Conservation (phyloP, 2,888 invertebrate genomes). For the Chamaedrilus cognettii region DNA sequence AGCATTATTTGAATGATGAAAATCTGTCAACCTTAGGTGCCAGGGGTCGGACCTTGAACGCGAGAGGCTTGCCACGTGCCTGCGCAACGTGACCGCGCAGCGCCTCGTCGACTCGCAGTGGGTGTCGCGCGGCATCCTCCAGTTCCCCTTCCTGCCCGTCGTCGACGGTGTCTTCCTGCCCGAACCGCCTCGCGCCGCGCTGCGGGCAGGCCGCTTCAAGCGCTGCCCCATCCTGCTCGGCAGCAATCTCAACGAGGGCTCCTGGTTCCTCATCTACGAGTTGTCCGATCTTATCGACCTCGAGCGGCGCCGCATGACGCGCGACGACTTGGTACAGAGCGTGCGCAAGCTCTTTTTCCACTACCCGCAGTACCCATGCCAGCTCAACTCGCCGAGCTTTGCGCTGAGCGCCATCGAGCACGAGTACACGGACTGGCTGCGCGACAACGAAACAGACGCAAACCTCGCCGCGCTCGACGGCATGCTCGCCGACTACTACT, state of each 20-base stretch:
- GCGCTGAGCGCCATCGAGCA: slow-evolving; percentile 79
- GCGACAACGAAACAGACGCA: slow-evolving; percentile 80
- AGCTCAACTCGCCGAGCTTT: slow-evolving; percentile 72
- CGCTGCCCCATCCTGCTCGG: slow-evolving; percentile 90
- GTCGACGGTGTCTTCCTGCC: slow-evolving; percentile 91
- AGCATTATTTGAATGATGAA: no score
- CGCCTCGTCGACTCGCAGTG: slow-evolving; percentile 36
- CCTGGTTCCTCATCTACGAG: slow-evolving; percentile 92
- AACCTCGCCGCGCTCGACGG: slow-evolving; percentile 86
- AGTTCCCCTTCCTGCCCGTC: slow-evolving; percentile 90
- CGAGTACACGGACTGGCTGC: slow-evolving; percentile 90
- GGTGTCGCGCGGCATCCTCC: slow-evolving; percentile 66
- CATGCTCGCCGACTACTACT: slow-evolving; percentile 93
- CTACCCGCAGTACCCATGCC: slow-evolving; percentile 54
- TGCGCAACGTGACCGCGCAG: slow-evolving; percentile 26
- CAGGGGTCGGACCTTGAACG: neutral
- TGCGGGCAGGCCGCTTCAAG: slow-evolving; percentile 83
- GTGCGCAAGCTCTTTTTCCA: slow-evolving; percentile 83
- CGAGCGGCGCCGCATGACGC: slow-evolving; percentile 66
- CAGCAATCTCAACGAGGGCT: slow-evolving; percentile 87
- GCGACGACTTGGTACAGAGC: slow-evolving; percentile 76
- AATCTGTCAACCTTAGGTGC: no score
- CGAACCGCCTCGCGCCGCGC: slow-evolving; percentile 69
- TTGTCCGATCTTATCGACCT: slow-evolving; percentile 58
- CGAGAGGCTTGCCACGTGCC: slow-evolving; percentile 23